Evolutionary conservation across 2,888 invertebrate genomes (phyloP).

Genomic region (Troides aeacus): DNA sequence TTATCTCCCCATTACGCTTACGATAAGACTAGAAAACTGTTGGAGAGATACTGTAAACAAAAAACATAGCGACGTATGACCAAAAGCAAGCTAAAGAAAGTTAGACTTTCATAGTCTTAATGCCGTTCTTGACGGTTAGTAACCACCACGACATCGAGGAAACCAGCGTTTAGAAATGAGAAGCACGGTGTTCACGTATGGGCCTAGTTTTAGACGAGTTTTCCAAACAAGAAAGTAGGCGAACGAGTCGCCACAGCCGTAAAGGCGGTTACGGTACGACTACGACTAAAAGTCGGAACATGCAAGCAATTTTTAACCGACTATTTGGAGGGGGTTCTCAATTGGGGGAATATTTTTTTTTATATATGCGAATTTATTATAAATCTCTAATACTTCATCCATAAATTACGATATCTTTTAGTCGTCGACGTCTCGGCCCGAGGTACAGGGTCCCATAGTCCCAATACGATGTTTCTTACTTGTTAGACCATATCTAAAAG

Average conservation of each 20-base stretch:
- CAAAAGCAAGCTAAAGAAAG: constrained; percentile 14
- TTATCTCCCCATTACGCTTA: background rate
- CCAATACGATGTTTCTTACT: too few relatives aligned
- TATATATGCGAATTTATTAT: background rate
- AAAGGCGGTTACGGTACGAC: constrained; percentile 46
- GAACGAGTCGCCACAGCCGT: constrained; percentile 49
- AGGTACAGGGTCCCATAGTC: too few relatives aligned
- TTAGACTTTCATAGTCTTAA: constrained; percentile 20
- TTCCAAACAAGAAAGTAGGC: constrained; percentile 75
- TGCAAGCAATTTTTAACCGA: constrained; percentile 12
- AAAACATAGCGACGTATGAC: constrained; percentile 15
- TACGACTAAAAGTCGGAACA: constrained; percentile 33
- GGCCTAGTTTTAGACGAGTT: constrained; percentile 72
- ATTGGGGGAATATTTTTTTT: background rate
- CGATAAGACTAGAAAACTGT: background rate
- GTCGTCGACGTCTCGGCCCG: too few relatives aligned
- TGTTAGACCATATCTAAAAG: too few relatives aligned
- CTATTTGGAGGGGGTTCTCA: background rate
- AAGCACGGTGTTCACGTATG: constrained; percentile 53
- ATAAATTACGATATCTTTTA: too few relatives aligned
- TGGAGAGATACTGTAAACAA: constrained; percentile 1
- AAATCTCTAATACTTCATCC: background rate
- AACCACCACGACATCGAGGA: constrained; percentile 39
- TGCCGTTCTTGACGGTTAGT: constrained; percentile 28
- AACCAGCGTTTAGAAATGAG: constrained; percentile 59